Evolutionary conservation across 1,140 invertebrate genomes (phyloP), one percentile per base, ranked within the genome.

Genomic region (Bombus breviceps): DNA sequence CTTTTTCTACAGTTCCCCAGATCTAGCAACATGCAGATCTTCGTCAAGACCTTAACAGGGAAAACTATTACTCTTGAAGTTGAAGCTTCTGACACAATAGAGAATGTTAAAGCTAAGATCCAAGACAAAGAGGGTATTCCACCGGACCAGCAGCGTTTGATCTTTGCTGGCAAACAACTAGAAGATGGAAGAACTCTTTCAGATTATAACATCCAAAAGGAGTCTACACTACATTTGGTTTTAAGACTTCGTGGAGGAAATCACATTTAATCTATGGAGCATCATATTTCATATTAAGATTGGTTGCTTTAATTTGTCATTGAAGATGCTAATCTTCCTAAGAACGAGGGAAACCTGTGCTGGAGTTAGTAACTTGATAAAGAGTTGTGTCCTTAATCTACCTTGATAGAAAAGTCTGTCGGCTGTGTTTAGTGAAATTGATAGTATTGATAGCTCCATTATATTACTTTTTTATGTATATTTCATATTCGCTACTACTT

Each of bases 11-110:
- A 72, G 39, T 37, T 47, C 34, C 22, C 22, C 2, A 53, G 41
- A 75, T 76, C 41, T 43, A 22, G 2, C 57, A 78, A 9, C 37
- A 39, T 39, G 25, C 80, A 82, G 15, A 82, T 82, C 28, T 82
- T 66, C 12, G 59, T 82, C 0, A 82, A 82, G 22, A 75, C 81
- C 0, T 72, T 82, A 1, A 72, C 28, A 9, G 69, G 39, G 0
- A 72, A 72, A 9, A 72, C 71, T 28, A 43, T 72, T 1, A 97
- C 97, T 0, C 91, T 98, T 32, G 97, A 98, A 93, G 97, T 97
- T 34, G 34, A 34, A 34, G 34, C 34, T 2, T 34, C 34, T 34
- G 34, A 34, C 34, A 34, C 34, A 39, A 97, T 97, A 93, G 97
- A 72, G 1, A 43, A 97, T 94, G 97, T 97, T 0, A 98, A 97